Conservation (phyloP, 2,113 vertebrate species). For the Leiothrix lutea region DNA sequence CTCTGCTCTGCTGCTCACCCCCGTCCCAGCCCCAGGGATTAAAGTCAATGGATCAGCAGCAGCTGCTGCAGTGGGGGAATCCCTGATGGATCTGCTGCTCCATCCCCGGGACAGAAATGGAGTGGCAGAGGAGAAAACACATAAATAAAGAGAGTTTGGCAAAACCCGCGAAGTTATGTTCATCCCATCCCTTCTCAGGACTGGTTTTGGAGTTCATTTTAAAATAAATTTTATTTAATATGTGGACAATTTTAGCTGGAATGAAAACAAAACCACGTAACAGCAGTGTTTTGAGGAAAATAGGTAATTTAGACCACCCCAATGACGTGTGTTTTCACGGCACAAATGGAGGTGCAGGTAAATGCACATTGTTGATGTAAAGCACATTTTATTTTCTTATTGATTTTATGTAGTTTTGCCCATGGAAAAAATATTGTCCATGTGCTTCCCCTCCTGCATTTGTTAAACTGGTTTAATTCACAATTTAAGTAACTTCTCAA, state of each 20-base stretch:
- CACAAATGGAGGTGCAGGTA: neutral
- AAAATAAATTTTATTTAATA: neutral
- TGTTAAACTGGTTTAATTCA: neutral
- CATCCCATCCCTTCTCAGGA: neutral
- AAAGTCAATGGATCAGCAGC: neutral
- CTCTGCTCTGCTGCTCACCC: neutral
- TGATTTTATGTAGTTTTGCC: neutral
- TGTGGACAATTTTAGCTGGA: neutral
- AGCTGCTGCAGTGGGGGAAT: neutral
- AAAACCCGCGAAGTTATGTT: neutral
- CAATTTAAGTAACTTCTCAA: neutral
- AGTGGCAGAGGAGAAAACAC: neutral
- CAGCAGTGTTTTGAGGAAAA: neutral
- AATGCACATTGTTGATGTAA: neutral
- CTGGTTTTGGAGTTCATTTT: neutral
- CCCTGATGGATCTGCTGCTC: neutral
- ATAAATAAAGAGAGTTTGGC: neutral
- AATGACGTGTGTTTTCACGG: neutral
- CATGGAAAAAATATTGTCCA: neutral
- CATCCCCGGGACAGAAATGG: fast-evolving
- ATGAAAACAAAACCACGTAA: neutral
- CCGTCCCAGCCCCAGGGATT: neutral
- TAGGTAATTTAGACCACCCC: neutral
- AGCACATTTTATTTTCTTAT: neutral
- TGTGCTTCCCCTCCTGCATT: neutral